Conservation (phyloP, 1,140 invertebrate species). For the Sycophila sp. region DNA sequence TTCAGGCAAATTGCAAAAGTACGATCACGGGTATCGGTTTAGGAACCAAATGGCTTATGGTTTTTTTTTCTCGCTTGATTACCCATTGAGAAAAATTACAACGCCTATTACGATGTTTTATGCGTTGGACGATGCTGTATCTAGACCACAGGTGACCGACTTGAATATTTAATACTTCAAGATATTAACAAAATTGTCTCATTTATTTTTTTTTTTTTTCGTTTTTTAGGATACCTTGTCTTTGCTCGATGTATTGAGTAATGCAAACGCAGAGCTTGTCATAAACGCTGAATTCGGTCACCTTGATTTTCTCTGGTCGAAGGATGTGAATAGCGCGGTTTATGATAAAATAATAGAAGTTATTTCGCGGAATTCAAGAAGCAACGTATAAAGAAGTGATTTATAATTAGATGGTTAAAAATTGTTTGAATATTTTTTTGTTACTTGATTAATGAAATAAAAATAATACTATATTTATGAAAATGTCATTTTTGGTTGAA, state of each 20-base stretch:
- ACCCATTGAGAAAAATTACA: conserved; percentile 65
- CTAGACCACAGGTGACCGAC: conserved; percentile 43
- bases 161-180: neutral
- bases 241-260: conserved; percentile 59
- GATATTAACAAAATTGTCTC: neutral
- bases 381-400: too few relatives aligned
- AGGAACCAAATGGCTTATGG: too few relatives aligned
- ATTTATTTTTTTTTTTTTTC: neutral
- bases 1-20: conserved; percentile 36
- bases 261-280: conserved; percentile 64
- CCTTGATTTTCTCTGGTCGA: conserved; percentile 73
- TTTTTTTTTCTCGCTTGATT: too few relatives aligned
- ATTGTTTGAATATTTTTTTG: too few relatives aligned
- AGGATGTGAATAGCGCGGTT: conserved; percentile 63
- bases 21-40: conserved; percentile 66
- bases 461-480: too few relatives aligned
- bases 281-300: conserved; percentile 70
- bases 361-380: neutral
- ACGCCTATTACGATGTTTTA: conserved; percentile 70
- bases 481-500: too few relatives aligned
- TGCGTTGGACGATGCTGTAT: conserved; percentile 69
- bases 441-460: too few relatives aligned
- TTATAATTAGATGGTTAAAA: too few relatives aligned
- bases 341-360: neutral
- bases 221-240: conserved; percentile 47